A percentile compares a stretch with the other conserved stretches of the same genome.
Conservation (phyloP, 1,140 invertebrate species). For the Solenopsis invicta region DNA sequence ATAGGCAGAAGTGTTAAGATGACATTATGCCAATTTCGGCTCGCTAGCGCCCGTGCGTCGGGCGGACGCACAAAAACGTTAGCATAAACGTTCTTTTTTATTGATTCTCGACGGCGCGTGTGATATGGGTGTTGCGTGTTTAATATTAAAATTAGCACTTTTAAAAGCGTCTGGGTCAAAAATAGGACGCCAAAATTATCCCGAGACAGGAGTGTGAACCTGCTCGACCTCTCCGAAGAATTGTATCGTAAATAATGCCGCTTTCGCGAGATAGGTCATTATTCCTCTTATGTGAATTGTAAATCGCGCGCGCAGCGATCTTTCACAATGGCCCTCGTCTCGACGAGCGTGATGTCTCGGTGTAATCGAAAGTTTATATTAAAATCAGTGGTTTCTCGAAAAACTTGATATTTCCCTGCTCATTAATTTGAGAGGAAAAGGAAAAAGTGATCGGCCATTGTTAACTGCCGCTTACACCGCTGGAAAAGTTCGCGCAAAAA, state of each 20-base stretch:
- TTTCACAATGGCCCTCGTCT: background rate
- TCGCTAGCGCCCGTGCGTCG: background rate
- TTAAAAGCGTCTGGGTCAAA: slow-evolving; percentile 39
- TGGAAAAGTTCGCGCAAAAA: slow-evolving; percentile 53
- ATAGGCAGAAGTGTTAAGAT: slow-evolving; percentile 7
- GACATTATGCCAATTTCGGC: slow-evolving; percentile 37
- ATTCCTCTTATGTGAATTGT: slow-evolving; percentile 19
- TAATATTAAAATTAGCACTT: slow-evolving; percentile 53
- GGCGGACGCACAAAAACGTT: slow-evolving; percentile 41
- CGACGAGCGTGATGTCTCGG: background rate
- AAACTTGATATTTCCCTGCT: slow-evolving; percentile 58
- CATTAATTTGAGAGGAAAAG: slow-evolving; percentile 54
- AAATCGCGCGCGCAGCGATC: slow-evolving; percentile 5
- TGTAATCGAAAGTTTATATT: slow-evolving; percentile 37
- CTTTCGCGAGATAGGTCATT: background rate
- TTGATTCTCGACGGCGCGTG: background rate
- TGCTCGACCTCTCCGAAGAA: slow-evolving; percentile 10
- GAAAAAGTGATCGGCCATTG: slow-evolving; percentile 53
- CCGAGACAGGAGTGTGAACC: slow-evolving; percentile 20
- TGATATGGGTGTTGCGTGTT: slow-evolving; percentile 24
- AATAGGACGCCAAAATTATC: slow-evolving; percentile 50
- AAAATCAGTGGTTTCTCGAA: slow-evolving; percentile 45
- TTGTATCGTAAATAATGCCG: slow-evolving; percentile 41
- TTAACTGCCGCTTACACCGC: slow-evolving; percentile 57
- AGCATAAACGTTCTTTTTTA: slow-evolving; percentile 39